These are phyloP conservation scores for Scaptomyza flava DNA, from an alignment of 2,888 invertebrate genomes.

Conservation along the genomic window DNA sequence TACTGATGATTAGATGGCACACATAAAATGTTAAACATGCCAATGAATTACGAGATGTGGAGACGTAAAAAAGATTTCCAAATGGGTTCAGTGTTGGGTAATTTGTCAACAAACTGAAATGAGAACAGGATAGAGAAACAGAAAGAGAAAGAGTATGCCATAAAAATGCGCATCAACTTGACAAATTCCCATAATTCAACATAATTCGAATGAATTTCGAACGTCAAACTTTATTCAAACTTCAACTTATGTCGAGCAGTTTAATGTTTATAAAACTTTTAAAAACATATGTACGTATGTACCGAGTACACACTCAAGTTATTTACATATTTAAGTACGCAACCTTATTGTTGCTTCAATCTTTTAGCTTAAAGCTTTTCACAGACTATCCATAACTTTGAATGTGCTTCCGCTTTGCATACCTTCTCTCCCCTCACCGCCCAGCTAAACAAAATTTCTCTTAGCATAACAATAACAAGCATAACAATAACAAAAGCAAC, in stretches of 20 bases:
- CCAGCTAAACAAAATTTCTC: slow-evolving; percentile 5
- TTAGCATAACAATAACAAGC: slow-evolving; percentile 39
- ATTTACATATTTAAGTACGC: slow-evolving; percentile 53
- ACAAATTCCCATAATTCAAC: slow-evolving; percentile 7
- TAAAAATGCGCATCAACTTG: slow-evolving; percentile 8
- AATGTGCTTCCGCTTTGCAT: slow-evolving; percentile 48
- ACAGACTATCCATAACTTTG: slow-evolving; percentile 39
- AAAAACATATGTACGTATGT: slow-evolving; percentile 33
- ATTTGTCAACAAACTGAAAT: not conserved
- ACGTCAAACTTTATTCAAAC: slow-evolving; percentile 30
- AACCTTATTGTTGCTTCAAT: slow-evolving; percentile 41
- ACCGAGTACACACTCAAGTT: slow-evolving; percentile 28
- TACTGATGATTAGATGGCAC: slow-evolving; percentile 12
- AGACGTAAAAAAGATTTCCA: slow-evolving; percentile 2
- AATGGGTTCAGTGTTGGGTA: slow-evolving; percentile 3
- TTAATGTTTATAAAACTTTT: no score
- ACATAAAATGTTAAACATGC: slow-evolving; percentile 38
- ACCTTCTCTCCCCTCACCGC: not conserved
- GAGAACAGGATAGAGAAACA: not conserved
- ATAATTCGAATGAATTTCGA: slow-evolving; percentile 7
- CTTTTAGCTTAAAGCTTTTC: slow-evolving; percentile 14
- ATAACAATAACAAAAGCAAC: slow-evolving; percentile 32
- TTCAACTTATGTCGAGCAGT: no score
- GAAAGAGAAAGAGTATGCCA: no score
- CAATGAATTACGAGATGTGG: slow-evolving; percentile 14